Conservation (phyloP, 2,113 vertebrate species). For the Tinamus guttatus region DNA sequence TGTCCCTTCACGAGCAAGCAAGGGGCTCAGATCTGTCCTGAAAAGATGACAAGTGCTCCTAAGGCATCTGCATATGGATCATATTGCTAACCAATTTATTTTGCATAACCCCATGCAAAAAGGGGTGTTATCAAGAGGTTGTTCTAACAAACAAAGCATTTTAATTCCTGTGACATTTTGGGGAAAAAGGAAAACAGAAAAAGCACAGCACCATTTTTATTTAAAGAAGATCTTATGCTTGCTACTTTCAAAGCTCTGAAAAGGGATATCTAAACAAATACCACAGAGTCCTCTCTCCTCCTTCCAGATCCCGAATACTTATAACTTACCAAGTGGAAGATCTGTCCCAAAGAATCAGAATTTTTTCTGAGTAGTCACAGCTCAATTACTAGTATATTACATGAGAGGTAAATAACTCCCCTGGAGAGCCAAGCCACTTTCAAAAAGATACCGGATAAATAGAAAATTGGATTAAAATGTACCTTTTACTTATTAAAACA, state of each 20-base stretch:
- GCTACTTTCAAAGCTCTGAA: not conserved
- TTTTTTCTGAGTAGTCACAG: not conserved
- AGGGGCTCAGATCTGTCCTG: not conserved
- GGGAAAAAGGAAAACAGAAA: slow-evolving; percentile 23
- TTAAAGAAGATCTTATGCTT: not conserved
- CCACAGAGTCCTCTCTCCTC: not conserved
- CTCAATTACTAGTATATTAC: not conserved
- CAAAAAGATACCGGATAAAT: not conserved
- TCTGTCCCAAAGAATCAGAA: not conserved
- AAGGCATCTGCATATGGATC: not conserved
- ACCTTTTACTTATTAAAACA: not conserved
- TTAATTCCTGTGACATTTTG: slow-evolving; percentile 41
- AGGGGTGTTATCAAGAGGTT: too few relatives aligned
- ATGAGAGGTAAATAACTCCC: not conserved
- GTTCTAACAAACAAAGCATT: not conserved
- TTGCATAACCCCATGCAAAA: slow-evolving; percentile 23
- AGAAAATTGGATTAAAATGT: not conserved
- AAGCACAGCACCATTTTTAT: not conserved
- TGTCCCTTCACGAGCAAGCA: not conserved
- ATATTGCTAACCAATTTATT: slow-evolving; percentile 55
- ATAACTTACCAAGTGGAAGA: not conserved
- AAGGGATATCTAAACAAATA: not conserved
- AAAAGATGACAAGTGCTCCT: not conserved
- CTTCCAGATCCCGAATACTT: not conserved
- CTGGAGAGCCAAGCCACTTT: not conserved